Evolutionary conservation across 2,888 invertebrate species (phyloP).

Genomic region (Brenthis daphne): DNA sequence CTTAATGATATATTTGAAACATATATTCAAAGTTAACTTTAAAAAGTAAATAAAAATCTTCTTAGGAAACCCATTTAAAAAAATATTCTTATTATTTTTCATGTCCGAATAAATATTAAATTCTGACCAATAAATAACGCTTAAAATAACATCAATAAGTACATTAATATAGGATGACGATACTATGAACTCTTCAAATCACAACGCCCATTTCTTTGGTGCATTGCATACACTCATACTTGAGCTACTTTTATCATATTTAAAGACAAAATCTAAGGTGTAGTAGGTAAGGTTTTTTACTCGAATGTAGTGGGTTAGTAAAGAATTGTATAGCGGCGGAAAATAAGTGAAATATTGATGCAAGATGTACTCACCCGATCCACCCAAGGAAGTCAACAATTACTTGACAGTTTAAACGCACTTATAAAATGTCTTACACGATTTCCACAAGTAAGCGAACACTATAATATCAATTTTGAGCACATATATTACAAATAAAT

Average conservation of each 20-base stretch:
- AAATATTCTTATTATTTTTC: background rate
- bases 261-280: conserved; percentile 3
- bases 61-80: background rate
- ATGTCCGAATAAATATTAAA: background rate
- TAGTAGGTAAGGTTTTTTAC: background rate
- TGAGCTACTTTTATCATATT: conserved; percentile 7
- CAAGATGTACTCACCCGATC: conserved; percentile 72
- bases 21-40: no score
- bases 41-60: no score
- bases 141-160: conserved; percentile 27
- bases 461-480: conserved; percentile 52
- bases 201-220: conserved; percentile 68
- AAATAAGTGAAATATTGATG: conserved; percentile 60
- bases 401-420: conserved; percentile 54
- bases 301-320: conserved; percentile 30
- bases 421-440: conserved; percentile 47
- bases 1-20: no score
- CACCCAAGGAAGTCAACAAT: conserved; percentile 72
- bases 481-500: conserved; percentile 53
- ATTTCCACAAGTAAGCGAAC: conserved; percentile 51
- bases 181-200: conserved; percentile 58
- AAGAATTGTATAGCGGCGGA: conserved; percentile 42
- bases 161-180: conserved; percentile 42
- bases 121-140: conserved; percentile 19
- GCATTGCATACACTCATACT: conserved; percentile 22